These are phyloP conservation scores for Syritta pipiens DNA, from an alignment of 2,888 invertebrate species.

Conservation along the genomic window DNA sequence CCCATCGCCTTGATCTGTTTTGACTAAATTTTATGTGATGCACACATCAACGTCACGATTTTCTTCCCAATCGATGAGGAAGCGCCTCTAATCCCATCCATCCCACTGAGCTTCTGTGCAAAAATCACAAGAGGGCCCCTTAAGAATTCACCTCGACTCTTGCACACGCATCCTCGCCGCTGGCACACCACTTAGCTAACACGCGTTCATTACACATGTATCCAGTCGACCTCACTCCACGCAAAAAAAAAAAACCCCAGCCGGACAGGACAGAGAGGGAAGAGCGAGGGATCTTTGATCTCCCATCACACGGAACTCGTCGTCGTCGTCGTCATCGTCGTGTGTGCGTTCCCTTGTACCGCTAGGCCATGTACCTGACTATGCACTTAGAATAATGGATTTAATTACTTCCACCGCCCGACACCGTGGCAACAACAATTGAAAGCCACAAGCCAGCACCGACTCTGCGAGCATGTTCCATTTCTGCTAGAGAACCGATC, in stretches of 20 bases:
- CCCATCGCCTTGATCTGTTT: no score
- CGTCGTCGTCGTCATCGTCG: background rate
- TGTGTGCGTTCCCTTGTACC: constrained; percentile 28
- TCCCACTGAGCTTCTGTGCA: no score
- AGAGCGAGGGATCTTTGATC: constrained; percentile 40
- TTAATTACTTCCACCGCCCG: constrained; percentile 66
- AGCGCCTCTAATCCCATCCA: no score
- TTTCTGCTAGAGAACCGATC: constrained; percentile 44
- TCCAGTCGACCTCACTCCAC: background rate
- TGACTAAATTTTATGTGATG: no score
- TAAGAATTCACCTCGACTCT: background rate
- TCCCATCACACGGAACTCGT: constrained; percentile 19
- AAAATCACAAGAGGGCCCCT: no score
- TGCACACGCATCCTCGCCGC: background rate
- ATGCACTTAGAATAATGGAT: constrained; percentile 69
- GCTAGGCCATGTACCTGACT: constrained; percentile 56
- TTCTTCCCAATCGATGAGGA: no score
- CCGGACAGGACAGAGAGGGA: background rate
- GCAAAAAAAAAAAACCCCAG: no score
- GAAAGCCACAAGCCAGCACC: constrained; percentile 26
- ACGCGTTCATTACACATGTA: constrained; percentile 3
- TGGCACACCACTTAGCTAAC: background rate
- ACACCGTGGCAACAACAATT: constrained; percentile 48
- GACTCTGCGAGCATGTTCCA: constrained; percentile 41
- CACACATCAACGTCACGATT: no score